Conservation (phyloP, 2,888 invertebrate species). For the Hyles lineata region DNA sequence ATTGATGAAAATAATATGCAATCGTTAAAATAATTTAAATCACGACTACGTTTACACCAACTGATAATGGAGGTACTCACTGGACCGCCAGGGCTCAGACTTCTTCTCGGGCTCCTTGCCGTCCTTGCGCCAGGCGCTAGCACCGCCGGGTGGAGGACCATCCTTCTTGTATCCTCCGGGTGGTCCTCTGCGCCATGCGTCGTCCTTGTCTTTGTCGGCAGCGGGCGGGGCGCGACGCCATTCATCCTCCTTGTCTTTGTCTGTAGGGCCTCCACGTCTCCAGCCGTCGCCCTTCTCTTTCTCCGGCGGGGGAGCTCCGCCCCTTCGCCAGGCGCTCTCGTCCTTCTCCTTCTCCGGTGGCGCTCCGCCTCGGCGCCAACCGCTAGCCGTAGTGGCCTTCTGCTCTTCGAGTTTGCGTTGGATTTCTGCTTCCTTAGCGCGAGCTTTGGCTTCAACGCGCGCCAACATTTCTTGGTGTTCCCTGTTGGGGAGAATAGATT, state of each 20-base stretch:
- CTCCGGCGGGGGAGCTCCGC: slow-evolving; percentile 39
- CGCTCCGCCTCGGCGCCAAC: slow-evolving; percentile 63
- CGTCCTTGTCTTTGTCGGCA: slow-evolving; percentile 12
- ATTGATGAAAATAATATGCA: neutral
- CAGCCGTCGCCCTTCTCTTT: slow-evolving; percentile 15
- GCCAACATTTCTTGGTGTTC: slow-evolving; percentile 88
- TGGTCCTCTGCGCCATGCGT: slow-evolving; percentile 13
- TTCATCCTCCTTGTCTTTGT: slow-evolving; percentile 15
- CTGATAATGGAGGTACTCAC: slow-evolving; percentile 48
- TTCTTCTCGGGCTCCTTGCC: slow-evolving; percentile 61
- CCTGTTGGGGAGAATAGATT: slow-evolving; percentile 54
- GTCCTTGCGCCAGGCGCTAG: slow-evolving; percentile 46
- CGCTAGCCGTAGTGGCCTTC: slow-evolving; percentile 55
- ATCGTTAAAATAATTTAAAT: neutral
- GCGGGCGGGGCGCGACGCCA: slow-evolving; percentile 24
- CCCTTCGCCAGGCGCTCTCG: slow-evolving; percentile 43
- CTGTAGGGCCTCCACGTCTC: slow-evolving; percentile 31
- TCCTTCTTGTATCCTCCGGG: slow-evolving; percentile 28
- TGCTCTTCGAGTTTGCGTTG: slow-evolving; percentile 85
- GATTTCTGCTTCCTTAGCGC: slow-evolving; percentile 89
- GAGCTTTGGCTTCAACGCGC: slow-evolving; percentile 86
- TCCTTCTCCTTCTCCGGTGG: slow-evolving; percentile 38
- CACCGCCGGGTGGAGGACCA: slow-evolving; percentile 38
- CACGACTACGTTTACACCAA: too few species aligned
- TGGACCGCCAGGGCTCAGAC: slow-evolving; percentile 62